Evolutionary conservation across 1,140 invertebrate species (phyloP).

Genomic region (Neodiprion pinetum): DNA sequence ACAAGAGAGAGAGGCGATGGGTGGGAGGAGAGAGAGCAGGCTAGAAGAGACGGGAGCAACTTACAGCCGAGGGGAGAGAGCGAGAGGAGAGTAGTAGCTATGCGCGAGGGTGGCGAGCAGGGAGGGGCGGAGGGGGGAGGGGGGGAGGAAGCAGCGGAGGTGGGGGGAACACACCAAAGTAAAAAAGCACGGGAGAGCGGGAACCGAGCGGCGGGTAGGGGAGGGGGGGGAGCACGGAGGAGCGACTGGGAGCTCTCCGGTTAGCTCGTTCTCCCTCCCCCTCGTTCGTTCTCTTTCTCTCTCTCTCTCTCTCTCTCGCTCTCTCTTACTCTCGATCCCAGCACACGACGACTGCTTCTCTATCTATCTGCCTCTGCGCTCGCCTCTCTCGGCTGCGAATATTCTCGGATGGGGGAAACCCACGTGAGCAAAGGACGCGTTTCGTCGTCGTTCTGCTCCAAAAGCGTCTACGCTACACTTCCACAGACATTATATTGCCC

Average conservation of each 20-base stretch:
- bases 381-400: slow-evolving; percentile 40
- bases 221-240: neutral
- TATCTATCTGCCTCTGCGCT: slow-evolving; percentile 28
- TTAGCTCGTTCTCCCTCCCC: neutral
- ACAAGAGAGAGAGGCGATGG: neutral
- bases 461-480: no score
- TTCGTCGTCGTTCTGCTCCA: neutral
- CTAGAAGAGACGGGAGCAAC: neutral
- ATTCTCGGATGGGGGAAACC: neutral
- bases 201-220: neutral
- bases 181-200: no score
- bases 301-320: neutral
- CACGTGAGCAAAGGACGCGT: slow-evolving; percentile 1
- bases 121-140: neutral
- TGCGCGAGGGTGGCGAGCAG: neutral
- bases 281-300: neutral
- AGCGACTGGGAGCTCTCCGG: neutral
- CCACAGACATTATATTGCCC: no score
- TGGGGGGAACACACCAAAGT: no score
- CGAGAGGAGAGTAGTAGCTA: neutral
- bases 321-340: neutral
- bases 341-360: neutral
- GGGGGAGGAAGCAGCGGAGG: neutral
- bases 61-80: neutral
- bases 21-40: neutral